A percentile compares a stretch with the other conserved stretches of the same genome.
These are phyloP conservation scores for Chionis minor DNA, from an alignment of 2,113 vertebrate genomes.

Conservation along the genomic window DNA sequence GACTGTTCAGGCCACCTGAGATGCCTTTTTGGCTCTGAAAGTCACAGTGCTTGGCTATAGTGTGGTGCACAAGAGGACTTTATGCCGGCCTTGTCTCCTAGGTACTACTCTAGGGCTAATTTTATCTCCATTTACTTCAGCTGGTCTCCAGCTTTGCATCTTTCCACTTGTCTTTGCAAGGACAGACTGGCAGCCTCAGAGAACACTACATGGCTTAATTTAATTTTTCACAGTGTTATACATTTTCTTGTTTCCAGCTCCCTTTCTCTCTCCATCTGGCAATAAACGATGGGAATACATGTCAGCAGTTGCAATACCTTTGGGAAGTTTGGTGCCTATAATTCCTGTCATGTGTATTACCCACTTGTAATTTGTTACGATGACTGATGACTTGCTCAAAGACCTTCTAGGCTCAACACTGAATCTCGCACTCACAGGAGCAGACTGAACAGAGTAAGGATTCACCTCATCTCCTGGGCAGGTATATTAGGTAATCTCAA, in stretches of 20 bases:
- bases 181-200: neutral
- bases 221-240: neutral
- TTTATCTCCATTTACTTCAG: neutral
- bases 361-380: neutral
- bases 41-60: neutral
- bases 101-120: neutral
- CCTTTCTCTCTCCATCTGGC: neutral
- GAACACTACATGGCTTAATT: neutral
- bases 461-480: neutral
- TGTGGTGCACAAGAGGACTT: neutral
- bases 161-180: neutral
- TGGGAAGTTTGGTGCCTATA: neutral
- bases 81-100: neutral
- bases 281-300: neutral
- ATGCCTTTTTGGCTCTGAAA: neutral
- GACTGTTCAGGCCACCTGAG: neutral
- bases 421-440: neutral
- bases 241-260: neutral
- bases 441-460: neutral
- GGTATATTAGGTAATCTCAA: neutral
- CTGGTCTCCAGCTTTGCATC: neutral
- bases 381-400: neutral
- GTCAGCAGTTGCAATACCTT: neutral
- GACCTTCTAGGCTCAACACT: neutral
- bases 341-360: neutral